These are phyloP conservation scores for Pelagia noctiluca DNA, from an alignment of 30 jellyfish, hydroid and myxozoan genomes.

Conservation along the genomic window DNA sequence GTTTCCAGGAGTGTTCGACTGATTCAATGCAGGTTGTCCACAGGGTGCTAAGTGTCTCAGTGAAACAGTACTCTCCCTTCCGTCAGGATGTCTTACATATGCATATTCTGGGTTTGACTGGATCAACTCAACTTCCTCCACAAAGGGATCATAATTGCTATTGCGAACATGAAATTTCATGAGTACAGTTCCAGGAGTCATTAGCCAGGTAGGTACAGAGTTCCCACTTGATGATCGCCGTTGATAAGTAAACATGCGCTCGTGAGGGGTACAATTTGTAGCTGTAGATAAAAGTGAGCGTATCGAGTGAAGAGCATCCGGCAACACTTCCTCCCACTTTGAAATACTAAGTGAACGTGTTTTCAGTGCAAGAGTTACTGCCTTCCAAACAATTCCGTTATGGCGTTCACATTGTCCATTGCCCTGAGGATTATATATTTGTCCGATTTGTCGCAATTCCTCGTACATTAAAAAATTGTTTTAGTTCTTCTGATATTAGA, in stretches of 20 bases:
- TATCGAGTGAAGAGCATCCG: constrained; percentile 79
- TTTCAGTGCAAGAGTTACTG: constrained; percentile 55
- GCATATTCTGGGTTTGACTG: constrained; percentile 51
- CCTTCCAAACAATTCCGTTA: constrained; percentile 76
- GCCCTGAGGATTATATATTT: constrained; percentile 61
- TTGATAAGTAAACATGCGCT: constrained; percentile 66
- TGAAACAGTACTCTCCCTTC: constrained; percentile 56
- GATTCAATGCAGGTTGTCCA: constrained; percentile 9
- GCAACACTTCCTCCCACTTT: constrained; percentile 67
- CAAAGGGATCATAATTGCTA: constrained; percentile 47
- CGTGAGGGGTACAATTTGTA: constrained; percentile 84
- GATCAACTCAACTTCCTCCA: constrained; percentile 46
- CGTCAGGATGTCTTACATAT: constrained; percentile 39
- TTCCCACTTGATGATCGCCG: constrained; percentile 62
- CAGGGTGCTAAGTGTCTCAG: constrained; percentile 42
- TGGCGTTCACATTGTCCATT: constrained; percentile 84
- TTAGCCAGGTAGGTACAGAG: constrained; percentile 60
- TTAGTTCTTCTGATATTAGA: constrained; percentile 40
- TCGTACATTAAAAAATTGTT: constrained; percentile 11
- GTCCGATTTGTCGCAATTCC: constrained; percentile 64
- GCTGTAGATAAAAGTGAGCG: constrained; percentile 81
- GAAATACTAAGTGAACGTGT: constrained; percentile 44
- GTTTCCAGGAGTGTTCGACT: constrained; percentile 1
- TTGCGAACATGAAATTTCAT: constrained; percentile 23
- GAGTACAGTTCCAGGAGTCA: constrained; percentile 60